A percentile compares a stretch with the other conserved stretches of the same genome.
These are phyloP conservation scores for Entomobrya multifasciata DNA, from an alignment of 2,888 invertebrate genomes.

Conservation along the genomic window DNA sequence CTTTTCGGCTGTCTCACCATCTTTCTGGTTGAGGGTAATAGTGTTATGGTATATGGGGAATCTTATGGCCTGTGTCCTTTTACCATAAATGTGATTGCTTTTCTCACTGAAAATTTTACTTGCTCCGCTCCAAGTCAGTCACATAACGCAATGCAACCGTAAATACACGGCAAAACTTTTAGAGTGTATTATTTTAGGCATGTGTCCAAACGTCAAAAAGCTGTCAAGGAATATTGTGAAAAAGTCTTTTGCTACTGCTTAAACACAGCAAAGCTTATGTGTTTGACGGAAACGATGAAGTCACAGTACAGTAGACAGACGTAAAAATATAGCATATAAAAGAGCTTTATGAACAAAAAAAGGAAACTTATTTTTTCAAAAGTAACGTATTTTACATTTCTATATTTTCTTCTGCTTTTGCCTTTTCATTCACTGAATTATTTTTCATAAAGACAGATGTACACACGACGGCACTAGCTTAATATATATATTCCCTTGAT, in stretches of 20 bases:
- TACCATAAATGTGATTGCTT: constrained; percentile 41
- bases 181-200: constrained; percentile 60
- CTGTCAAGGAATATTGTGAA: constrained; percentile 54
- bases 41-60: constrained; percentile 13
- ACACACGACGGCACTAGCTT: neutral
- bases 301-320: neutral
- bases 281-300: constrained; percentile 17
- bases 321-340: constrained; percentile 8
- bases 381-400: neutral
- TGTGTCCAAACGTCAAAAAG: constrained; percentile 66
- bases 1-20: constrained; percentile 26
- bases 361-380: neutral
- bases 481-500: constrained; percentile 41
- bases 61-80: constrained; percentile 38
- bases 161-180: neutral
- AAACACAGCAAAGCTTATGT: neutral
- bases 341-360: constrained; percentile 16
- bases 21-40: constrained; percentile 12
- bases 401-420: neutral
- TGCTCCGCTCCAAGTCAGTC: neutral
- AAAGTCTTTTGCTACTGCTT: neutral
- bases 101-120: constrained; percentile 20
- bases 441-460: too few species aligned
- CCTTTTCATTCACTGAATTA: neutral
- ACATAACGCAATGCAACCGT: neutral